Percentiles rank a stretch among this genome's conserved stretches.
phyloP scores from a whole-genome alignment of 2,888 invertebrate genomes.

The Autographa pulchrina region DNA sequence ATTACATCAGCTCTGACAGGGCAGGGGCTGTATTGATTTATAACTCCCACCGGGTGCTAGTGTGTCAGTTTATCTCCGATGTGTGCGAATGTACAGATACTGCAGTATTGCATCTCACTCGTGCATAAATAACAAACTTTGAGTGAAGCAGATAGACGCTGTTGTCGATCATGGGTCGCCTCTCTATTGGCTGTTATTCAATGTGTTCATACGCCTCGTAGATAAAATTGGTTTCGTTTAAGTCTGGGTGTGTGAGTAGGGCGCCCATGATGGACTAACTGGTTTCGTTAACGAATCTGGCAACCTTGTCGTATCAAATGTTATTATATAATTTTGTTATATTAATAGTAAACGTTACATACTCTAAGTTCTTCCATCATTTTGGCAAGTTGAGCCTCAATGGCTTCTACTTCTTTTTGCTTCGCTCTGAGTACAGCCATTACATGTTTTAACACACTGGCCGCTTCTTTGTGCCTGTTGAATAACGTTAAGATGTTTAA shows the following conservation, averaged over 20 bases:
- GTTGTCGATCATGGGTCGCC: not conserved
- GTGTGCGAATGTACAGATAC: not conserved
- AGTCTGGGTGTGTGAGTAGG: not conserved
- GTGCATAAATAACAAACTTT: constrained; percentile 10
- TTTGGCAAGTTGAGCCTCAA: constrained; percentile 93
- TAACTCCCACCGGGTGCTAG: not conserved
- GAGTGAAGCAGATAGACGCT: constrained; percentile 15
- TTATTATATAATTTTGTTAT: no score
- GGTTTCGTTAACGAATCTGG: not conserved
- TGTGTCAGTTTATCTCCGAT: not conserved
- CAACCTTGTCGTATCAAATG: no score
- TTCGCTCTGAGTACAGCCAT: constrained; percentile 94
- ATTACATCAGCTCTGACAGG: constrained; percentile 2
- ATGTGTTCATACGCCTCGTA: not conserved
- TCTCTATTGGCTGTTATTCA: constrained; percentile 4
- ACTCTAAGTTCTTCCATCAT: constrained; percentile 93
- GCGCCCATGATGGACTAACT: not conserved
- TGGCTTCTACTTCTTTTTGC: constrained; percentile 94
- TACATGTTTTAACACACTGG: constrained; percentile 93
- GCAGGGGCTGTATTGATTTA: not conserved
- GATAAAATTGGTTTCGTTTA: not conserved
- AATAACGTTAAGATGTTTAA: constrained; percentile 2
- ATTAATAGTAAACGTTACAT: constrained; percentile 17
- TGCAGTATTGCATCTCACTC: constrained; percentile 30
- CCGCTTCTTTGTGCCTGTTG: constrained; percentile 93